phyloP scores from a whole-genome alignment of 2,797 vertebrate species.

The Crocodylus rhombifer region DNA sequence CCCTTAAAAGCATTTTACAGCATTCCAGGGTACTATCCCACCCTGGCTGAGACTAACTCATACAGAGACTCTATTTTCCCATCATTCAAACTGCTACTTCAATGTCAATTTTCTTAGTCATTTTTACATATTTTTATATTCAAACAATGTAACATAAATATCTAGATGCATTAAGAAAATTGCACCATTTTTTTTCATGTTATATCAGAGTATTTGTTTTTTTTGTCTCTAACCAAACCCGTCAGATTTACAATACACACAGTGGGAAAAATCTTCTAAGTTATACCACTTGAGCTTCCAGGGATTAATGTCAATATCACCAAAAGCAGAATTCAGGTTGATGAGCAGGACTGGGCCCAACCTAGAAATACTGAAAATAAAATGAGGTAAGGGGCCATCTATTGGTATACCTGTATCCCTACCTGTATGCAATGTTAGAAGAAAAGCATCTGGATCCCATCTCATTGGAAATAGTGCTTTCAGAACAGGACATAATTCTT shows the following conservation, averaged over 20 bases:
- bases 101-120: background rate
- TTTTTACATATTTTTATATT: background rate
- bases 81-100: background rate
- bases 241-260: background rate
- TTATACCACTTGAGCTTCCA: slow-evolving; percentile 22
- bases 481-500: background rate
- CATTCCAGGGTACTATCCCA: too few relatives aligned
- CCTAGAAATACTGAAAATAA: background rate
- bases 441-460: background rate
- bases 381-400: too few relatives aligned
- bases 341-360: background rate
- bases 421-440: background rate
- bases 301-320: background rate
- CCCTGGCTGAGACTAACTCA: too few relatives aligned
- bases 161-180: background rate
- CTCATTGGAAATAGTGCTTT: background rate
- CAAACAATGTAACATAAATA: background rate
- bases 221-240: background rate
- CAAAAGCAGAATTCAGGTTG: background rate
- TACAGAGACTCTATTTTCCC: too few relatives aligned
- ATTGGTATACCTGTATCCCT: background rate
- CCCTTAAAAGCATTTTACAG: too few relatives aligned
- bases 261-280: background rate
- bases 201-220: background rate
- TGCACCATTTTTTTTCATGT: background rate